These are phyloP conservation scores for Thymelicus acteon DNA, from an alignment of 2,888 invertebrate species.

Conservation along the genomic window DNA sequence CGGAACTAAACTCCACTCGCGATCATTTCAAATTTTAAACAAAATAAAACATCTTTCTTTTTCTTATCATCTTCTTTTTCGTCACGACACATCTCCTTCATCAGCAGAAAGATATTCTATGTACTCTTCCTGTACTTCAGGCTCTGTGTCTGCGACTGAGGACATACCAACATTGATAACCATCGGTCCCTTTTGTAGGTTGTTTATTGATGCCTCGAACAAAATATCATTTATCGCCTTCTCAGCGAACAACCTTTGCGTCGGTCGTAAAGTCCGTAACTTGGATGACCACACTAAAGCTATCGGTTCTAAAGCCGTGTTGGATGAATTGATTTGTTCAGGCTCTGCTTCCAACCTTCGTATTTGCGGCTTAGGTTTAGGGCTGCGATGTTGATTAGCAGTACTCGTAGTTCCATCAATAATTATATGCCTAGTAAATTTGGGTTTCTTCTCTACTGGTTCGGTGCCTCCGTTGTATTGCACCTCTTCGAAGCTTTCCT, in stretches of 20 bases:
- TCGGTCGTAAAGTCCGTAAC: constrained; percentile 41
- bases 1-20: too few species aligned
- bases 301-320: constrained; percentile 21
- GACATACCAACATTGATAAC: constrained; percentile 4
- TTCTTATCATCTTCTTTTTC: not conserved
- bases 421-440: not conserved
- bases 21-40: not conserved
- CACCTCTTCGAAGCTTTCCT: not conserved
- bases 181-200: constrained; percentile 15
- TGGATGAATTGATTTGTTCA: not conserved
- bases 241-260: constrained; percentile 46
- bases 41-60: not conserved
- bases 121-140: constrained; percentile 8
- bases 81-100: not conserved
- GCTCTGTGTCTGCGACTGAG: not conserved
- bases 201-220: constrained; percentile 44
- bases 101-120: constrained; percentile 14
- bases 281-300: constrained; percentile 43
- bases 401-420: not conserved
- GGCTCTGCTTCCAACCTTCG: not conserved
- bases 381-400: not conserved
- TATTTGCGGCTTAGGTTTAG: not conserved
- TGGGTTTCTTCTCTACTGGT: not conserved
- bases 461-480: not conserved
- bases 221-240: constrained; percentile 50